Conservation (phyloP, 2,113 vertebrate species). For the Hystrix cristata region DNA sequence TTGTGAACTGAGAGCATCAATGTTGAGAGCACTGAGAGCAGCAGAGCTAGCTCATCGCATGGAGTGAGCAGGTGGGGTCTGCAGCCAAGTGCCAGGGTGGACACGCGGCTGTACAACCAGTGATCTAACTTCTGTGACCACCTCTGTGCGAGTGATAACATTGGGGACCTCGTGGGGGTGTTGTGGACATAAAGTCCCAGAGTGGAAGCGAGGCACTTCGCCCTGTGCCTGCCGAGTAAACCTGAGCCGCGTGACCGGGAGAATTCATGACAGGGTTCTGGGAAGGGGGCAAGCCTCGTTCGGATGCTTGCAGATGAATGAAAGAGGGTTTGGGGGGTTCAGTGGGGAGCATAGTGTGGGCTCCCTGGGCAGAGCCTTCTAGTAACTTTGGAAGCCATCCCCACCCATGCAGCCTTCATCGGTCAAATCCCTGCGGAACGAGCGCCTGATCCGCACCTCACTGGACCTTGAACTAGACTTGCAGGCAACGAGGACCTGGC, state of each 20-base stretch:
- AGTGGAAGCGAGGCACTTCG: fast-evolving
- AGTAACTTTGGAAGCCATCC: neutral
- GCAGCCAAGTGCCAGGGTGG: neutral
- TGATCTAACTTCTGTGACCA: neutral
- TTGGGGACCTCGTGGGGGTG: neutral
- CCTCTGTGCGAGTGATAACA: no score
- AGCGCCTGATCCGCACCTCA: conserved; percentile 94
- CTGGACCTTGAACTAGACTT: conserved; percentile 98
- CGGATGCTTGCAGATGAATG: neutral
- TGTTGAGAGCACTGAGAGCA: neutral
- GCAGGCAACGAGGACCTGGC: conserved; percentile 96
- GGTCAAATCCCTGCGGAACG: conserved; percentile 88
- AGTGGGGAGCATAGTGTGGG: fast-evolving
- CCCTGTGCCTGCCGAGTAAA: neutral
- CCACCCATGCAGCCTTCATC: conserved; percentile 88
- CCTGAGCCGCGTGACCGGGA: neutral
- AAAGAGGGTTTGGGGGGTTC: neutral
- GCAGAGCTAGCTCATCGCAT: neutral
- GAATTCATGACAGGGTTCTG: neutral
- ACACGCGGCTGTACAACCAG: neutral
- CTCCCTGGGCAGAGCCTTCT: neutral
- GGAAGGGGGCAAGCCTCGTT: fast-evolving
- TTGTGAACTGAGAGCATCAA: no score
- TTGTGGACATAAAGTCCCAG: neutral
- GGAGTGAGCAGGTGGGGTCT: no score